Evolutionary conservation across 1,140 invertebrate genomes (phyloP).

Genomic region (Drosophila pseudoananassae): DNA sequence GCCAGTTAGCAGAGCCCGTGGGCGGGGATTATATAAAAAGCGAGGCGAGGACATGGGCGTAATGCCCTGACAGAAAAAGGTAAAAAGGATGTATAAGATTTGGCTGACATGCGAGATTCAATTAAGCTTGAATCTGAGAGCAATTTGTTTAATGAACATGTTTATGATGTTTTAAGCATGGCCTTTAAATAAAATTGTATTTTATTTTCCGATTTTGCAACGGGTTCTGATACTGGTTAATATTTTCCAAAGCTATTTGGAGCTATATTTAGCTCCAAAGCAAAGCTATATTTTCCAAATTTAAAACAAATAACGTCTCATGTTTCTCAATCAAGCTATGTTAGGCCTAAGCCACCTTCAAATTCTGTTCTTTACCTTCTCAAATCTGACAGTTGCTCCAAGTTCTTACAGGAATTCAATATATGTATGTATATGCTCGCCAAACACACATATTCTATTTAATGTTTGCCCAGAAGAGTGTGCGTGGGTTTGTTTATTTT

Average conservation of each 20-base stretch:
- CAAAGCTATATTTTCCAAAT: too few relatives aligned
- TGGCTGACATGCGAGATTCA: slow-evolving; percentile 27
- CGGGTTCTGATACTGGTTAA: too few relatives aligned
- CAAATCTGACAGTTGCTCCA: slow-evolving; percentile 77
- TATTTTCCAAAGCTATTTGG: too few relatives aligned
- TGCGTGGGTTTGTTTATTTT: slow-evolving; percentile 64
- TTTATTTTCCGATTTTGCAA: too few relatives aligned
- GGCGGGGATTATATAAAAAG: slow-evolving; percentile 24
- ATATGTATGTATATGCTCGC: slow-evolving; percentile 5
- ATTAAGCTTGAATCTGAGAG: background rate
- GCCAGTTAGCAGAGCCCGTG: slow-evolving; percentile 25
- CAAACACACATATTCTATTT: slow-evolving; percentile 61
- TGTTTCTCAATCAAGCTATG: slow-evolving; percentile 49
- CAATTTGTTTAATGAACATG: slow-evolving; percentile 13
- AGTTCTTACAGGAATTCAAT: slow-evolving; percentile 48
- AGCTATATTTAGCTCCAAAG: too few relatives aligned
- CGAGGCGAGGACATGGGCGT: slow-evolving; percentile 13
- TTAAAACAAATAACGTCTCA: too few relatives aligned
- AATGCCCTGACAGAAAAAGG: slow-evolving; percentile 14
- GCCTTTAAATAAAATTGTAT: too few relatives aligned
- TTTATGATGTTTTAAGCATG: background rate
- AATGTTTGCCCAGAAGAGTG: slow-evolving; percentile 56
- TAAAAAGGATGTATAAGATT: slow-evolving; percentile 12
- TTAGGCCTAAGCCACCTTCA: background rate
- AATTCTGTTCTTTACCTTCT: slow-evolving; percentile 31